phyloP scores from a whole-genome alignment of 2,797 vertebrate genomes.

The Lagocephalus sceleratus region DNA sequence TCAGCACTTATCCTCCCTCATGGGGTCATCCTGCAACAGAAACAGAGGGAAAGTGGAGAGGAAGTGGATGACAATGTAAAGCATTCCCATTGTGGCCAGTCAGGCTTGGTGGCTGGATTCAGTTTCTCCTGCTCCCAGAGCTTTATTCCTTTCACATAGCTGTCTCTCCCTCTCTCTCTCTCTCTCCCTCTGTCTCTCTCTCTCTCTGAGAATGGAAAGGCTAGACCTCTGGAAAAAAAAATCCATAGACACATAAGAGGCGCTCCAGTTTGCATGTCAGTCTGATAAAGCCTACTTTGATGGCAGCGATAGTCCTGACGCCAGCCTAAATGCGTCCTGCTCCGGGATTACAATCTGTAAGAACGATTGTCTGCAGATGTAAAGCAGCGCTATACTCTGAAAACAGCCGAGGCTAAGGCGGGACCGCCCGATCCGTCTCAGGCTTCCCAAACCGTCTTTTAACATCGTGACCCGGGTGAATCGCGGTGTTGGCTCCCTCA shows the following conservation, averaged over 20 bases:
- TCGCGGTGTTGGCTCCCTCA: too few species aligned
- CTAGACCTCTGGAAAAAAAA: constrained; percentile 73
- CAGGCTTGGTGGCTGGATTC: constrained; percentile 60
- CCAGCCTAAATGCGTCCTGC: constrained; percentile 77
- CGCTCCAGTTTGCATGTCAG: constrained; percentile 74
- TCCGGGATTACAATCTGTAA: constrained; percentile 67
- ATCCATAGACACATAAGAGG: constrained; percentile 76
- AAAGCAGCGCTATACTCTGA: constrained; percentile 44
- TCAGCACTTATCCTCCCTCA: constrained; percentile 55
- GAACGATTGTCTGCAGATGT: constrained; percentile 75
- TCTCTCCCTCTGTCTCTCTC: neutral
- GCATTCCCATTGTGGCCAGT: constrained; percentile 65
- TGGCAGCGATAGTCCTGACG: constrained; percentile 80
- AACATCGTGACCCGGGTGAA: too few species aligned
- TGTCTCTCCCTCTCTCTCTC: neutral
- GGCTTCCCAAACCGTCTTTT: too few species aligned
- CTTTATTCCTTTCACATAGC: neutral
- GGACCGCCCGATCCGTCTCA: too few species aligned
- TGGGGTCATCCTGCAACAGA: constrained; percentile 61
- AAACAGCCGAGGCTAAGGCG: neutral
- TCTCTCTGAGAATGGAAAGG: constrained; percentile 47
- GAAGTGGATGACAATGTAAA: constrained; percentile 71
- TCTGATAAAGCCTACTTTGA: constrained; percentile 80
- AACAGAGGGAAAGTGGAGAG: constrained; percentile 66
- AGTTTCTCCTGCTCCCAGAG: constrained; percentile 56